Evolutionary conservation across 2,888 invertebrate genomes (phyloP), one percentile per base, ranked within the genome.

Genomic region (Eurytoma adleriae): DNA sequence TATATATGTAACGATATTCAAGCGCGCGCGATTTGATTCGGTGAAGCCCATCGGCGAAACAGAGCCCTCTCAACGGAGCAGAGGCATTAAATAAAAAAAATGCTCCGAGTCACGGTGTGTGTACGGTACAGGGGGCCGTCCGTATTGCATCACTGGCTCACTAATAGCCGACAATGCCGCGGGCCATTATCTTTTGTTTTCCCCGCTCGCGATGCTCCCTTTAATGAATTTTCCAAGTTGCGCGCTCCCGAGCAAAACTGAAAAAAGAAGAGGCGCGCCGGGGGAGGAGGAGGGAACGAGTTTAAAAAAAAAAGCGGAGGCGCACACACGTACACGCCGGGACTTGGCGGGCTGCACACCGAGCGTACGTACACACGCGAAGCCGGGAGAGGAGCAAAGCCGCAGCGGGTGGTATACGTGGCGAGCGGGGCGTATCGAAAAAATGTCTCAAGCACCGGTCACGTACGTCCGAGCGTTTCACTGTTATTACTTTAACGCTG

Each of bases 401-500:
- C 78, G 40, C 40, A 52, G 78, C 72, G 67, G 78, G 72, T 69
- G 78, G 79, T 79, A 78, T 73, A 69, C 48, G 70, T 40, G 30
- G 59, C 18, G 27, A 57, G 82, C 67, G 74, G 80, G 61, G 82
- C 83, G 83, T 85, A 86, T 86, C 85, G 85, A 87, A 87, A 79
- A 87, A 88, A 86, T 86, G 84, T 84, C 86, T 86, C 86, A 84
- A 86, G 87, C 86, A 87, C 85, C 86, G 79, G 86, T 86, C 89
- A 88, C 87, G 88, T 88, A 87, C 83, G 72, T 68, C 84, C 83
- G 85, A 83, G 83, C 85, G 85, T 87, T 86, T 88, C 87, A 86
- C 87, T 87, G 86, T 88, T 87, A 89, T 89, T 88, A 89, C 86
- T 87, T 86, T 86, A 84, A 85, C 84, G 84, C 82, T 82, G 82